phyloP scores from a whole-genome alignment of 2,797 vertebrate species.

The Arrhamphus sclerolepis region DNA sequence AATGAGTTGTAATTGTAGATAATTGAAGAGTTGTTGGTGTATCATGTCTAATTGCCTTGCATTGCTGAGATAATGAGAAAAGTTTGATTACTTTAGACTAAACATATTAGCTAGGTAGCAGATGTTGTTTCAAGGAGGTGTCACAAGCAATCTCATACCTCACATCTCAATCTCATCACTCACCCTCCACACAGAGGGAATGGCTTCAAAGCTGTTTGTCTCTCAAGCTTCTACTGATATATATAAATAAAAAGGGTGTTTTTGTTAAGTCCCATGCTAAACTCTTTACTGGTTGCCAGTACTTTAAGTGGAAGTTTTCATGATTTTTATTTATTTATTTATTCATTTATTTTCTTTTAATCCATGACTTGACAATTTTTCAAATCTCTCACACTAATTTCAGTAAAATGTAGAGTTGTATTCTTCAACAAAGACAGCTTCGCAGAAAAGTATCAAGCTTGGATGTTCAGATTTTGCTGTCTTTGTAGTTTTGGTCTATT shows the following conservation, averaged over 20 bases:
- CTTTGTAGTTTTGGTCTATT: conserved; percentile 28
- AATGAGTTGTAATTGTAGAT: conserved; percentile 81
- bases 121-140: conserved; percentile 75
- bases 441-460: conserved; percentile 4
- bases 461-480: conserved; percentile 13
- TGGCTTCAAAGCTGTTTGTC: conserved; percentile 11
- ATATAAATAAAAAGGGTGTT: conserved; percentile 16
- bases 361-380: conserved; percentile 18
- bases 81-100: conserved; percentile 83
- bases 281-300: neutral
- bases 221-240: conserved; percentile 48
- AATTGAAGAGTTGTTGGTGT: conserved; percentile 80
- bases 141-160: conserved; percentile 68
- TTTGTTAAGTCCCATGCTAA: conserved; percentile 34
- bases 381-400: conserved; percentile 8
- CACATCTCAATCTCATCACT: conserved; percentile 75
- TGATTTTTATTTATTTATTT: conserved; percentile 1
- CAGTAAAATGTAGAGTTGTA: conserved; percentile 5
- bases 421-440: conserved; percentile 13
- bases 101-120: conserved; percentile 74
- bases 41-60: conserved; percentile 77
- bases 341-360: neutral
- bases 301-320: conserved; percentile 7
- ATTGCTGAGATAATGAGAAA: conserved; percentile 81
- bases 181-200: conserved; percentile 43